phyloP scores from a whole-genome alignment of 2,888 invertebrate species.

The Machimus rusticus region DNA sequence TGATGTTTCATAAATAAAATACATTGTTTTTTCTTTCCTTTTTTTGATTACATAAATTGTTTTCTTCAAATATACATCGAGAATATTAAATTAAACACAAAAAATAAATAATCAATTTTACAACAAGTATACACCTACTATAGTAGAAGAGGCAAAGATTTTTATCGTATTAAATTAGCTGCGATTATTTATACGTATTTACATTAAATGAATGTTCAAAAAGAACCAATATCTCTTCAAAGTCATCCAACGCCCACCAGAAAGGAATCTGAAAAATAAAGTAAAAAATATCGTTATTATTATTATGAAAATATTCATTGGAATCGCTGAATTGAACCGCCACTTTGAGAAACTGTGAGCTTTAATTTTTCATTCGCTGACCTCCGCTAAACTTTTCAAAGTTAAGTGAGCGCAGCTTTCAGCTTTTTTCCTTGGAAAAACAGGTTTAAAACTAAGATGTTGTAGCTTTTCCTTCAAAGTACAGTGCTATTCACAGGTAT shows the following conservation, averaged over 20 bases:
- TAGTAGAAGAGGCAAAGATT: not conserved
- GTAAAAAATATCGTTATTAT: not conserved
- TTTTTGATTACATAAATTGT: not conserved
- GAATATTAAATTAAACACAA: conserved; percentile 14
- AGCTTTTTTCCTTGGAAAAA: not conserved
- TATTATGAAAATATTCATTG: no score
- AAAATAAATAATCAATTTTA: conserved; percentile 37
- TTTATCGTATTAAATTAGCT: conserved; percentile 4
- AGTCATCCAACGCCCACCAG: not conserved
- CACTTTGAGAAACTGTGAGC: not conserved
- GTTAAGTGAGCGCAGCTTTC: not conserved
- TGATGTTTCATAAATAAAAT: conserved; percentile 10
- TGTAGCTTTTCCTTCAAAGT: not conserved
- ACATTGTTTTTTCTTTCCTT: not conserved
- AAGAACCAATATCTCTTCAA: not conserved
- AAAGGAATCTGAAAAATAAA: conserved; percentile 23
- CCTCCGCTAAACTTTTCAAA: not conserved
- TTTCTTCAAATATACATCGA: conserved; percentile 24
- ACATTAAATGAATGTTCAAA: not conserved
- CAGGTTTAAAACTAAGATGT: not conserved
- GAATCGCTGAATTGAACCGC: not conserved
- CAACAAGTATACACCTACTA: not conserved
- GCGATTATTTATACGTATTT: conserved; percentile 22
- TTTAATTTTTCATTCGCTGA: not conserved
- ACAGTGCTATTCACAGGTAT: not conserved